phyloP scores from a whole-genome alignment of 1,140 invertebrate genomes.

The Diachasmimorpha longicaudata region DNA sequence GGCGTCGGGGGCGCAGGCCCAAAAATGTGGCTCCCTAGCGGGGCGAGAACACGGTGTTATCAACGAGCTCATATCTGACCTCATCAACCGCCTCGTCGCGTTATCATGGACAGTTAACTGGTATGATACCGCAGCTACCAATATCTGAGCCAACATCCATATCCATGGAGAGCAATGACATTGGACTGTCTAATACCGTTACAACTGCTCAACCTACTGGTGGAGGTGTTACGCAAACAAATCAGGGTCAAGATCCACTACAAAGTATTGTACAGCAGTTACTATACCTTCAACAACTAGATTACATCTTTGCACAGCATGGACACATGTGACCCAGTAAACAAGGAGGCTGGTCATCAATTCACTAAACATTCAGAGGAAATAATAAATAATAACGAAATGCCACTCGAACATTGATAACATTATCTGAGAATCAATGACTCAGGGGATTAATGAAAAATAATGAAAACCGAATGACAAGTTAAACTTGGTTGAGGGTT shows the following conservation, averaged over 20 bases:
- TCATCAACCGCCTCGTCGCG: slow-evolving; percentile 34
- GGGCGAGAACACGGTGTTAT: slow-evolving; percentile 59
- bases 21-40: slow-evolving; percentile 64
- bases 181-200: slow-evolving; percentile 43
- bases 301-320: slow-evolving; percentile 54
- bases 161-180: slow-evolving; percentile 27
- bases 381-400: too few relatives aligned
- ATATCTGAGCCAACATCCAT: slow-evolving; percentile 27
- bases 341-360: not conserved
- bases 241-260: slow-evolving; percentile 52
- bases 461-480: not conserved
- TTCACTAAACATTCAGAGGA: not conserved
- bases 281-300: slow-evolving; percentile 51
- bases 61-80: slow-evolving; percentile 35
- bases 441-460: not conserved
- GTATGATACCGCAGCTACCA: slow-evolving; percentile 29
- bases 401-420: not conserved
- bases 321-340: slow-evolving; percentile 11
- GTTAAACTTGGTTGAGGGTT: not conserved
- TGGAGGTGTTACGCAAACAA: slow-evolving; percentile 44
- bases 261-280: slow-evolving; percentile 59
- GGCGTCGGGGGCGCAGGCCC: slow-evolving; percentile 64
- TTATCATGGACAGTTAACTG: slow-evolving; percentile 41
- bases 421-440: not conserved
- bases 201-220: slow-evolving; percentile 43